Percentiles rank a stretch among this genome's conserved stretches.
phyloP scores from a whole-genome alignment of 2,888 invertebrate species.

The Trachelus iudaicus region DNA sequence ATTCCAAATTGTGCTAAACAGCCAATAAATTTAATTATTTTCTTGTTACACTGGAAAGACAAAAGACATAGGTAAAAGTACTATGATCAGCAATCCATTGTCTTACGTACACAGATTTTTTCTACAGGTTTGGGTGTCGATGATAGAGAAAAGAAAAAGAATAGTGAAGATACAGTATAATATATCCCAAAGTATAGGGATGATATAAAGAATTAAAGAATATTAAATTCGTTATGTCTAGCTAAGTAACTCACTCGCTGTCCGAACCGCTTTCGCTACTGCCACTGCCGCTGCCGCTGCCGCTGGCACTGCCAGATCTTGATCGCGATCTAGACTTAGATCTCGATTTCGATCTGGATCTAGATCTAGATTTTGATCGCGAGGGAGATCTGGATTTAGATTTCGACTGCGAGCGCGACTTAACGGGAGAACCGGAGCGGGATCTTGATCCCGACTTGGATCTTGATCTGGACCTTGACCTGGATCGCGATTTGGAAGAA shows the following conservation, averaged over 20 bases:
- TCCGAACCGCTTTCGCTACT: constrained; percentile 57
- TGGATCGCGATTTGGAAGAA: constrained; percentile 34
- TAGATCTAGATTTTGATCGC: constrained; percentile 42
- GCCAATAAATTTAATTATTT: too few species aligned
- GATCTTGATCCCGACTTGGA: constrained; percentile 52
- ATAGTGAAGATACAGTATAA: too few species aligned
- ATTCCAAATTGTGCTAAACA: too few species aligned
- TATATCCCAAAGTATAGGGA: too few species aligned
- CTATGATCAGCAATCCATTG: too few species aligned
- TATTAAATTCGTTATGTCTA: too few species aligned
- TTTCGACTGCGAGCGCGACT: constrained; percentile 42
- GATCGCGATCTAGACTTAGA: constrained; percentile 34
- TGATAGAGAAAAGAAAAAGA: too few species aligned
- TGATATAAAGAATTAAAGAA: too few species aligned
- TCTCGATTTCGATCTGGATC: constrained; percentile 42
- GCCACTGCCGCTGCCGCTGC: constrained; percentile 55
- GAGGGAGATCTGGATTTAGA: constrained; percentile 52
- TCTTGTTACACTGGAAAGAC: too few species aligned
- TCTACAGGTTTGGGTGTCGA: too few species aligned
- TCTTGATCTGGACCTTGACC: constrained; percentile 47
- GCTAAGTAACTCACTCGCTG: constrained; percentile 43
- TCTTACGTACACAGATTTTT: too few species aligned
- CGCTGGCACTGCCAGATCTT: constrained; percentile 49
- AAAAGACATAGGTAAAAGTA: too few species aligned
- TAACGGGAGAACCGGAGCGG: constrained; percentile 45